phyloP scores from a whole-genome alignment of 2,113 vertebrate genomes.

The Mohoua ochrocephala region DNA sequence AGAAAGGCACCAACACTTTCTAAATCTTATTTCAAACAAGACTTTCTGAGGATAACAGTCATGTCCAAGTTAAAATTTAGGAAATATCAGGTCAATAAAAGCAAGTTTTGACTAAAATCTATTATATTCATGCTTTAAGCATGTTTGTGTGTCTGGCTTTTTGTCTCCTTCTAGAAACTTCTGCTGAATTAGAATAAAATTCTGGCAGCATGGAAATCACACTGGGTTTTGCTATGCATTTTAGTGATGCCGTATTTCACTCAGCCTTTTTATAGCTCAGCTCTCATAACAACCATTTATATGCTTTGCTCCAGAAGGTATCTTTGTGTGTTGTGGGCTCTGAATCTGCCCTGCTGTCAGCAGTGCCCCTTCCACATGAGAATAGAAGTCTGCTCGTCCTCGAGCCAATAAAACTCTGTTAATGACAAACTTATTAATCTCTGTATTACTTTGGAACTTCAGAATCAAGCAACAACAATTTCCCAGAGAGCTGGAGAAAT shows the following conservation, averaged over 20 bases:
- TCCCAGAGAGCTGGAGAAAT: neutral
- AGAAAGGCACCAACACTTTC: neutral
- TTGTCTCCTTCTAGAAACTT: slow-evolving; percentile 2
- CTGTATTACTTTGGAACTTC: neutral
- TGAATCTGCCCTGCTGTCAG: neutral
- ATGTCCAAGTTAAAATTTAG: neutral
- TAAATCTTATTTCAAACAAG: neutral
- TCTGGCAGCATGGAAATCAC: neutral
- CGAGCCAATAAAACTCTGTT: neutral
- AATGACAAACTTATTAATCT: neutral
- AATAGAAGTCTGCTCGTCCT: neutral
- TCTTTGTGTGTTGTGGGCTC: neutral
- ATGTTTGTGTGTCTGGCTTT: slow-evolving; percentile 24
- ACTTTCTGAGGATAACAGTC: neutral
- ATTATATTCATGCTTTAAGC: neutral
- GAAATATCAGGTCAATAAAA: neutral
- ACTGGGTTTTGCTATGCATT: neutral
- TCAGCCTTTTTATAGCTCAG: neutral
- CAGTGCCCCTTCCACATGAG: neutral
- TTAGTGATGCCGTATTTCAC: slow-evolving; percentile 29
- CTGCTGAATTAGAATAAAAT: slow-evolving; percentile 22
- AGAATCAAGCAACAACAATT: neutral
- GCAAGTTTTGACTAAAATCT: neutral
- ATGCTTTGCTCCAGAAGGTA: neutral
- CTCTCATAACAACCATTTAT: neutral